A percentile compares a stretch with the other conserved stretches of the same genome.
These are phyloP conservation scores for Stercorarius parasiticus DNA, from an alignment of 2,113 vertebrate genomes.

Conservation along the genomic window DNA sequence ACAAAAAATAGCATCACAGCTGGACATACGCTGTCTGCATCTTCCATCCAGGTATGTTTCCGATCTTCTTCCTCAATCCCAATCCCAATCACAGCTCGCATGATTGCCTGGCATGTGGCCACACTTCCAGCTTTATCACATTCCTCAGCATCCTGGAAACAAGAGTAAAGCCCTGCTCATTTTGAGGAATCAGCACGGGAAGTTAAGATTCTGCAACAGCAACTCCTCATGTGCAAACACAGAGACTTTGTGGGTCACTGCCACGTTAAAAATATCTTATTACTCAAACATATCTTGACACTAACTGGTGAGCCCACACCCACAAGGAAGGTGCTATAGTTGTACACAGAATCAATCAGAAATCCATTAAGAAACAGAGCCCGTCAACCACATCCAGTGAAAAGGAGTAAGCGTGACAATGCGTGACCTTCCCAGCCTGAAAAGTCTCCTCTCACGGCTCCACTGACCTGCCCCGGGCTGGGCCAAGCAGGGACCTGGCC, in stretches of 20 bases:
- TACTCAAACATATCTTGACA: neutral
- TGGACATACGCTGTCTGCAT: conserved; percentile 89
- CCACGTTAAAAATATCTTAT: neutral
- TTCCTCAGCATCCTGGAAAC: conserved; percentile 91
- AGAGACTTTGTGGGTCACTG: neutral
- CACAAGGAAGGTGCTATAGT: accelerated
- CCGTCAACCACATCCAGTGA: neutral
- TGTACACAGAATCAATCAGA: neutral
- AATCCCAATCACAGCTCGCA: conserved; percentile 94
- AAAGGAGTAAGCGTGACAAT: neutral
- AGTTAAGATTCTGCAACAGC: neutral
- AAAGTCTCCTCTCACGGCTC: neutral
- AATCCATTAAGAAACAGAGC: neutral
- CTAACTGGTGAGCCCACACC: neutral
- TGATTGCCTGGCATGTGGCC: conserved; percentile 94
- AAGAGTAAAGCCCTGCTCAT: neutral
- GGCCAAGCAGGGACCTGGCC: neutral
- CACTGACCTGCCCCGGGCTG: neutral
- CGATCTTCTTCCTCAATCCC: conserved; percentile 97
- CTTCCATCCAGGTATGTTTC: conserved; percentile 99
- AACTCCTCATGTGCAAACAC: neutral
- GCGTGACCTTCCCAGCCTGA: neutral
- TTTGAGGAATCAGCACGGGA: neutral
- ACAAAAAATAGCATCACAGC: neutral
- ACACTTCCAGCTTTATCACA: conserved; percentile 98